phyloP scores from a whole-genome alignment of 2,888 invertebrate genomes.

The Agrotis clavis region DNA sequence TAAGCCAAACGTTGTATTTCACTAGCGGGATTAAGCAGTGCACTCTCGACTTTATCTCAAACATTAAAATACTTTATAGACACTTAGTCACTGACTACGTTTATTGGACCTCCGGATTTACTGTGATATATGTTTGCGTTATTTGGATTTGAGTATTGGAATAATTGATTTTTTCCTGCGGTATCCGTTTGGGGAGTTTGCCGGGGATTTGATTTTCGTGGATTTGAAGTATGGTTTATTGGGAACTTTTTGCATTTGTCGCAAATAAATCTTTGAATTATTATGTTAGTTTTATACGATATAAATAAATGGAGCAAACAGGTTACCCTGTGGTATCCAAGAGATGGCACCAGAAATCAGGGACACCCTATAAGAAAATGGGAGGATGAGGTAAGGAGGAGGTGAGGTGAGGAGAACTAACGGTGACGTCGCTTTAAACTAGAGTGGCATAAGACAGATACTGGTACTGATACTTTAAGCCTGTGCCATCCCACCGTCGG shows the following conservation, averaged over 20 bases:
- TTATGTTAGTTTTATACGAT: too few relatives aligned
- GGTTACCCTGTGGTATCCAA: too few relatives aligned
- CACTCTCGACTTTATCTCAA: slow-evolving; percentile 73
- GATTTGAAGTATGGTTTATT: slow-evolving; percentile 17
- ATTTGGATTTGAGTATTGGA: slow-evolving; percentile 53
- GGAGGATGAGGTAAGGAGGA: too few relatives aligned
- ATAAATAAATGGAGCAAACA: too few relatives aligned
- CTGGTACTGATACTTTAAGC: too few relatives aligned
- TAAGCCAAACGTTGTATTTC: slow-evolving; percentile 71
- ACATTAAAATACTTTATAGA: slow-evolving; percentile 81
- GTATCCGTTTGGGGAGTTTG: slow-evolving; percentile 19
- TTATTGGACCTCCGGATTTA: slow-evolving; percentile 57
- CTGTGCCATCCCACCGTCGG: too few relatives aligned
- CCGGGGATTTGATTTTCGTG: slow-evolving; percentile 18
- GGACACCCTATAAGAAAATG: too few relatives aligned
- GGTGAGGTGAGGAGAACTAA: too few relatives aligned
- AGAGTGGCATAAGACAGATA: too few relatives aligned
- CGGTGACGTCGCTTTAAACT: too few relatives aligned
- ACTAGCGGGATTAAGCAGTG: slow-evolving; percentile 63
- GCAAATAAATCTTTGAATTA: too few relatives aligned
- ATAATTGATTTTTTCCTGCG: slow-evolving; percentile 57
- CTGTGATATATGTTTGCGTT: slow-evolving; percentile 50
- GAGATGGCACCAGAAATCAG: too few relatives aligned
- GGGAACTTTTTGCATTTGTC: slow-evolving; percentile 23
- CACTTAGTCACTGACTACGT: slow-evolving; percentile 64